Base-by-base conservation (phyloP, 2,888 invertebrate species). In the Limnephilus auricula region DNA sequence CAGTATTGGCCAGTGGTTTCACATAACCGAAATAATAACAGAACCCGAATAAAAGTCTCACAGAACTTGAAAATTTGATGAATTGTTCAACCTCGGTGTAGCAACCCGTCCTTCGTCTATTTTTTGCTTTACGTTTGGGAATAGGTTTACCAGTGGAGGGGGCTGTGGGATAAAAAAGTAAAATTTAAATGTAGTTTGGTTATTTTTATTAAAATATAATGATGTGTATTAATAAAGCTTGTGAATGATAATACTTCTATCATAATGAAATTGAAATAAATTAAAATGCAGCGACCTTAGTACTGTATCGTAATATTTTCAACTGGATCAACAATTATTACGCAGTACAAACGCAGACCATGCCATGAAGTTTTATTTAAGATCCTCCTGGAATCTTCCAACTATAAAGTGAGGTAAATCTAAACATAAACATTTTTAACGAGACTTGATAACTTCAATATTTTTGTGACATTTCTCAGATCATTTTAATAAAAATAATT, bases 151-250 rank as follows among this genome's bases (percentile, higher is more conserved):
- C 10, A 40, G 40, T 40, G 13, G 50, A 18, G 6, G 65, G 65
- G 65, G 65, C 6, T 25, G 6, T 6, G 65, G 65, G 65, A 65
- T n/a, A n/a, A 65, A 65, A 65, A 50, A 50, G 50, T 65, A 65
- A 65, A 65, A 80, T 18, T 80, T 13, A 30, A 32, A 85, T 37
- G 30, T 45, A 86, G 86, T 86, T 65, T 86, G 65, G 65, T 89
- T 78, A 89, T 89, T 65, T 91, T 91, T 79, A 89, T 89, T 91
- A 91, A 91, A 91, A 89, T 90, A 90, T 83, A 89, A 91, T 89
- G 83, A 34, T 37, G 82, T 65, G 45, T 90, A 87, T 87, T 85
- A 87, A 37, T 91, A 91, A 89, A 89, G 89, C 88, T 89, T 91
- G 40, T 50, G 84, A 87, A 45, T 89, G 87, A 88, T 50, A 88